These are phyloP conservation scores for Alcis repandata DNA, from an alignment of 2,888 invertebrate species.

Conservation along the genomic window DNA sequence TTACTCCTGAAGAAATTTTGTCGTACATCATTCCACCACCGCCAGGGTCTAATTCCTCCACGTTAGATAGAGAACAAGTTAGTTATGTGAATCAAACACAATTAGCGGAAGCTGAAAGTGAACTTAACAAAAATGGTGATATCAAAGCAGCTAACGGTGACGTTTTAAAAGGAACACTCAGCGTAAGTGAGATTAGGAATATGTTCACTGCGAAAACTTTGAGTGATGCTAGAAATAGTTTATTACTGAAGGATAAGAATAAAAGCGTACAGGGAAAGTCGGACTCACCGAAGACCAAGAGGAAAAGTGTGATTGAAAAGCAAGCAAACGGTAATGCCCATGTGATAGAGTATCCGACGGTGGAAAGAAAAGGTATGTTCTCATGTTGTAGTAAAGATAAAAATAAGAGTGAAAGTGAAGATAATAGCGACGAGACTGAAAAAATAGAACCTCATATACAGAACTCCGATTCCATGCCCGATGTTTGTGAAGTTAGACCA, in stretches of 20 bases:
- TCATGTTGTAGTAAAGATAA: conserved; percentile 90
- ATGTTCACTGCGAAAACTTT: conserved; percentile 82
- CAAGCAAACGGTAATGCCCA: conserved; percentile 81
- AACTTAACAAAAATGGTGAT: conserved; percentile 57
- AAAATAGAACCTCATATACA: conserved; percentile 71
- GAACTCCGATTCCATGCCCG: conserved; percentile 78
- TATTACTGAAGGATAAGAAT: conserved; percentile 79
- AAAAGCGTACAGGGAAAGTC: conserved; percentile 71
- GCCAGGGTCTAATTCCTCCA: conserved; percentile 86
- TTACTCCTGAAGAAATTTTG: conserved; percentile 94
- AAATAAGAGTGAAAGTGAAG: conserved; percentile 84
- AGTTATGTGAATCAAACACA: conserved; percentile 77
- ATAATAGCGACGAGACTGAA: conserved; percentile 78
- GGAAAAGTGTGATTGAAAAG: conserved; percentile 77
- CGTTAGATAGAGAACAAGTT: conserved; percentile 76
- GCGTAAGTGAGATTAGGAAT: conserved; percentile 84
- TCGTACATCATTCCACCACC: conserved; percentile 93
- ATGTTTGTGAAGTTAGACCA: conserved; percentile 86
- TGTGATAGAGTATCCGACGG: conserved; percentile 90
- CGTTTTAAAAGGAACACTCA: conserved; percentile 86
- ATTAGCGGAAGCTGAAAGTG: conserved; percentile 67
- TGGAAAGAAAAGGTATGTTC: conserved; percentile 90
- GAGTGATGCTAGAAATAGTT: conserved; percentile 83
- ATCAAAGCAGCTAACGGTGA: conserved; percentile 76
- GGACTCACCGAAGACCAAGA: conserved; percentile 80